phyloP scores from a whole-genome alignment of 2,888 invertebrate genomes.

The Drepana falcataria region DNA sequence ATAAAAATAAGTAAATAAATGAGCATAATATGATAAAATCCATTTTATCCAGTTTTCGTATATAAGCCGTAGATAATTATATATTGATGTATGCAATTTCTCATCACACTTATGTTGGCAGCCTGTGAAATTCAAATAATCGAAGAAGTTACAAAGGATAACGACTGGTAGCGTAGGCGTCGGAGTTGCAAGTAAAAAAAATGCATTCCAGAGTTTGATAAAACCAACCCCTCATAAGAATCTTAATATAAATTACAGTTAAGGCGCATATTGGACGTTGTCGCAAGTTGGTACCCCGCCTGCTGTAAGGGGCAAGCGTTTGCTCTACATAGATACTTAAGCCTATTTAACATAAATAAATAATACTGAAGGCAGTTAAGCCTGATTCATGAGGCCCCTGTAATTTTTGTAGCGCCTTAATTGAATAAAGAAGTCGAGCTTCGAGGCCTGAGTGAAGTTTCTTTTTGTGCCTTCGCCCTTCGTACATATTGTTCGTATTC shows the following conservation, averaged over 20 bases:
- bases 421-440: constrained; percentile 54
- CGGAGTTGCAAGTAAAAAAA: too few relatives aligned
- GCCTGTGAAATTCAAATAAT: too few relatives aligned
- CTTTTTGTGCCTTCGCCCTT: background rate
- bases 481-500: background rate
- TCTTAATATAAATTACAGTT: background rate
- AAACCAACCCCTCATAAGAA: too few relatives aligned
- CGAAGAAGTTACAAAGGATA: too few relatives aligned
- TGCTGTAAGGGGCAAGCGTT: constrained; percentile 31
- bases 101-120: too few relatives aligned
- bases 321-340: constrained; percentile 40
- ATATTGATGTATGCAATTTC: too few relatives aligned
- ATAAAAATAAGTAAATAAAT: too few relatives aligned
- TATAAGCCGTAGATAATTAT: too few relatives aligned
- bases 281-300: background rate
- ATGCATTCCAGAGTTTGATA: too few relatives aligned
- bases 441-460: constrained; percentile 1
- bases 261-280: background rate
- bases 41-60: too few relatives aligned
- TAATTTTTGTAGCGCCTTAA: constrained; percentile 58
- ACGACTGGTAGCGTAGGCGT: too few relatives aligned
- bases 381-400: constrained; percentile 53
- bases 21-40: too few relatives aligned
- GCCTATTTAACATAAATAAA: constrained; percentile 65
- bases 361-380: constrained; percentile 56